These are phyloP conservation scores for Gallinago paraguaiae DNA, from an alignment of 2,113 vertebrate species.

Conservation along the genomic window DNA sequence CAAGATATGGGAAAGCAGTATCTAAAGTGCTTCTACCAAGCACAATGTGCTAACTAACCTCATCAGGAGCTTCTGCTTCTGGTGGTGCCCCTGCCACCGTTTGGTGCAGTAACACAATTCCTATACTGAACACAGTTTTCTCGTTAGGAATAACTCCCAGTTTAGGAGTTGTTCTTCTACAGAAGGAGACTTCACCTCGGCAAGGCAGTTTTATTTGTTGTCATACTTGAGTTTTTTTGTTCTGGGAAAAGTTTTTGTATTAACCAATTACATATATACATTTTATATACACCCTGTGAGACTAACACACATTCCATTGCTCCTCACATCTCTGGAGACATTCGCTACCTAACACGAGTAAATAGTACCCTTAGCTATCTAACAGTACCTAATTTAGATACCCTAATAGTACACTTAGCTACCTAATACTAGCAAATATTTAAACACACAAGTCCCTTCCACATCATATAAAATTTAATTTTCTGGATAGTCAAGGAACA, in stretches of 20 bases:
- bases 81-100: neutral
- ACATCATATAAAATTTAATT: neutral
- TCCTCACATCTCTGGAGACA: neutral
- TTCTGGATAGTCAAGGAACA: neutral
- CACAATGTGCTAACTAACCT: neutral
- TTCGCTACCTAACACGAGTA: neutral
- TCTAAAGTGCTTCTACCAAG: neutral
- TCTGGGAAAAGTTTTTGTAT: neutral
- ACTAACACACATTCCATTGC: neutral
- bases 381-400: no score
- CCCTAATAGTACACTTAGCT: no score
- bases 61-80: neutral
- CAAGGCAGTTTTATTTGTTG: neutral
- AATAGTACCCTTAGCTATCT: neutral
- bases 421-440: neutral
- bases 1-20: neutral
- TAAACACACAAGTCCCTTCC: neutral
- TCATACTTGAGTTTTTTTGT: neutral
- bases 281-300: neutral
- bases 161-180: neutral
- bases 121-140: neutral
- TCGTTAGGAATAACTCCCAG: neutral
- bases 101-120: neutral
- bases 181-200: neutral
- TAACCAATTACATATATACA: neutral